A percentile compares a stretch with the other conserved stretches of the same genome.
These are phyloP conservation scores for Hycleus cichorii DNA, from an alignment of 1,140 invertebrate genomes.

Conservation along the genomic window DNA sequence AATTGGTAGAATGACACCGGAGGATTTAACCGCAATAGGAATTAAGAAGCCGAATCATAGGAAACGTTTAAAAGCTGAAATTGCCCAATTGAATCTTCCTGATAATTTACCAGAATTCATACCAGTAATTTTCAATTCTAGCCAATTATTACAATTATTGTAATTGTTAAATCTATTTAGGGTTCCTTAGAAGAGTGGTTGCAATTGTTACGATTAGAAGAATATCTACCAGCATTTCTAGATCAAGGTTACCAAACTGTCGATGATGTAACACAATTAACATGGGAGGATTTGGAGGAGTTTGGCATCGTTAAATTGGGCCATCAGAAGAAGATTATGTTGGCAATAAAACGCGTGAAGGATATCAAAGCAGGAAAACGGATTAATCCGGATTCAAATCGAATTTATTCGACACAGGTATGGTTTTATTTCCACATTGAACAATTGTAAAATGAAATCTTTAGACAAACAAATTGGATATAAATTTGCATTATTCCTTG, in stretches of 20 bases:
- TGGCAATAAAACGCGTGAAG: constrained; percentile 95
- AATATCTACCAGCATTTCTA: constrained; percentile 81
- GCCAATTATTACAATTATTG: neutral
- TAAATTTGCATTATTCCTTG: no score
- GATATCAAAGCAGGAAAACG: constrained; percentile 84
- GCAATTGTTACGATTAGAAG: constrained; percentile 78
- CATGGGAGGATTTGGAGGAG: constrained; percentile 98
- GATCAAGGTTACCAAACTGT: constrained; percentile 92
- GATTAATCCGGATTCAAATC: constrained; percentile 49
- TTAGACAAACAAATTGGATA: no score
- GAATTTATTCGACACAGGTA: constrained; percentile 49
- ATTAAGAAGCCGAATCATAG: constrained; percentile 97
- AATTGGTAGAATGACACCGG: constrained; percentile 95
- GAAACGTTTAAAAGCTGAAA: constrained; percentile 92
- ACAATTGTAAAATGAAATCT: neutral
- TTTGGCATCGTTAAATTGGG: constrained; percentile 92
- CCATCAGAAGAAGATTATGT: constrained; percentile 96
- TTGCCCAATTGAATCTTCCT: constrained; percentile 87
- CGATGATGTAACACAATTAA: constrained; percentile 85
- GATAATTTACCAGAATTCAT: constrained; percentile 90
- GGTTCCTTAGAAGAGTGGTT: constrained; percentile 91
- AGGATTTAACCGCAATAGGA: constrained; percentile 77
- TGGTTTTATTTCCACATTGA: neutral
- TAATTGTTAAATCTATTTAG: constrained; percentile 41
- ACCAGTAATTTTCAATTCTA: constrained; percentile 56